A percentile compares a stretch with the other conserved stretches of the same genome.
Conservation (phyloP, 2,113 vertebrate genomes). For the Bubo blakistoni region DNA sequence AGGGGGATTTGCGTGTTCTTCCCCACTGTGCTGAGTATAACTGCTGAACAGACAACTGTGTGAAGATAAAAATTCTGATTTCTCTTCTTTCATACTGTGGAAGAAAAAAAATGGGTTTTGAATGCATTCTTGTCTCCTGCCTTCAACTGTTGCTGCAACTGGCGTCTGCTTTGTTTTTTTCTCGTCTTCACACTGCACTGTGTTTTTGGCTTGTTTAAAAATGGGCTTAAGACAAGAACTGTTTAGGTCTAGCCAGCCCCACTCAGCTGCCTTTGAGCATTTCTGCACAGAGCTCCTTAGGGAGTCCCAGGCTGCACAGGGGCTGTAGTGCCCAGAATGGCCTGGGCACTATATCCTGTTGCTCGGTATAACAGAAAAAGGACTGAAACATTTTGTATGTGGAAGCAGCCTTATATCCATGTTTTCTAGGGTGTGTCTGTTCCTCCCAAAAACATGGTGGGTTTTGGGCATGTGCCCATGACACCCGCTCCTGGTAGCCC, state of each 20-base stretch:
- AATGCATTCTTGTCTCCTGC: not conserved
- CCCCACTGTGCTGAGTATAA: not conserved
- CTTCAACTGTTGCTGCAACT: not conserved
- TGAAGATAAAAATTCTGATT: not conserved
- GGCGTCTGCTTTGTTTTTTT: not conserved
- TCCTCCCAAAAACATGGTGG: not conserved
- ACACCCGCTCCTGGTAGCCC: not conserved
- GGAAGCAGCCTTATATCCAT: not conserved
- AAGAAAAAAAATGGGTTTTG: not conserved
- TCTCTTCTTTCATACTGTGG: not conserved
- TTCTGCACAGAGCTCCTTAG: not conserved
- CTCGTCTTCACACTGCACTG: not conserved
- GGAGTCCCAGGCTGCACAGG: not conserved
- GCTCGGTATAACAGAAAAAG: not conserved
- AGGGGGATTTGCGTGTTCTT: not conserved
- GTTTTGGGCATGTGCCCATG: fast-evolving
- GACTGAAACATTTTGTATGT: not conserved
- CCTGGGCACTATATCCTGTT: not conserved
- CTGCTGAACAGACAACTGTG: not conserved
- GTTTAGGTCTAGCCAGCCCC: not conserved
- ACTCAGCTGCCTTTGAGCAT: not conserved
- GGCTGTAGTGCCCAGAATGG: not conserved
- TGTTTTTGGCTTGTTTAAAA: slow-evolving; percentile 15
- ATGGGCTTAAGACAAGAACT: not conserved
- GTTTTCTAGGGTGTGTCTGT: not conserved